These are phyloP conservation scores for Chloroclysta siterata DNA, from an alignment of 2,888 invertebrate species.

Conservation along the genomic window DNA sequence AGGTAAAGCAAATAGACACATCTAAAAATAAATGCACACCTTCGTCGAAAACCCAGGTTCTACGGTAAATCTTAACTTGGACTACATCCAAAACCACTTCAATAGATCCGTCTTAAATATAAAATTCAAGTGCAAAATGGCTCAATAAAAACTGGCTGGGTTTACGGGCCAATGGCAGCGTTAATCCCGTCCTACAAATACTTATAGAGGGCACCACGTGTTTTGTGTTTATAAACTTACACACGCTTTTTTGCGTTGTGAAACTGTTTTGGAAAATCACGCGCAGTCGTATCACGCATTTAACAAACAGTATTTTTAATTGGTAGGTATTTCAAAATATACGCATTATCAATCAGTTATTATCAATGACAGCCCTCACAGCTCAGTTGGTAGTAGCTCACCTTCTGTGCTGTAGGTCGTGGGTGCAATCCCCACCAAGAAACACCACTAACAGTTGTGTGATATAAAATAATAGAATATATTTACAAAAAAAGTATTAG, in stretches of 20 bases:
- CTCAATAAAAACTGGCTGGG: not conserved
- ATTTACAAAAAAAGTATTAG: too few species aligned
- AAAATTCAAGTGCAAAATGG: constrained; percentile 8
- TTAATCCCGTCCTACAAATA: constrained; percentile 13
- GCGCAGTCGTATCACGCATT: constrained; percentile 8
- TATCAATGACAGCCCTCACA: too few species aligned
- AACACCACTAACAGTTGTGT: too few species aligned
- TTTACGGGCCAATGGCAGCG: constrained; percentile 33
- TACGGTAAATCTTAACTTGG: constrained; percentile 23
- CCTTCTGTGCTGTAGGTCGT: too few species aligned
- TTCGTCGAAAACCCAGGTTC: constrained; percentile 11
- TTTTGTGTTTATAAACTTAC: constrained; percentile 42
- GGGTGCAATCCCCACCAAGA: too few species aligned
- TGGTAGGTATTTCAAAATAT: not conserved
- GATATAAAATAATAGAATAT: too few species aligned
- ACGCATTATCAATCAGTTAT: not conserved
- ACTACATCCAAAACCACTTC: constrained; percentile 23
- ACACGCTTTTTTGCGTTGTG: constrained; percentile 29
- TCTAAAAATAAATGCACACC: constrained; percentile 18
- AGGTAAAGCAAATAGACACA: not conserved
- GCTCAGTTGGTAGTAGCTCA: too few species aligned
- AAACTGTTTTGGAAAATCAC: constrained; percentile 21
- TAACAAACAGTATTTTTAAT: not conserved
- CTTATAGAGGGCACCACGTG: constrained; percentile 43
- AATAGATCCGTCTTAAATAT: not conserved